These are phyloP conservation scores for Temnothorax rugatulus DNA, from an alignment of 2,888 invertebrate genomes.

Conservation along the genomic window DNA sequence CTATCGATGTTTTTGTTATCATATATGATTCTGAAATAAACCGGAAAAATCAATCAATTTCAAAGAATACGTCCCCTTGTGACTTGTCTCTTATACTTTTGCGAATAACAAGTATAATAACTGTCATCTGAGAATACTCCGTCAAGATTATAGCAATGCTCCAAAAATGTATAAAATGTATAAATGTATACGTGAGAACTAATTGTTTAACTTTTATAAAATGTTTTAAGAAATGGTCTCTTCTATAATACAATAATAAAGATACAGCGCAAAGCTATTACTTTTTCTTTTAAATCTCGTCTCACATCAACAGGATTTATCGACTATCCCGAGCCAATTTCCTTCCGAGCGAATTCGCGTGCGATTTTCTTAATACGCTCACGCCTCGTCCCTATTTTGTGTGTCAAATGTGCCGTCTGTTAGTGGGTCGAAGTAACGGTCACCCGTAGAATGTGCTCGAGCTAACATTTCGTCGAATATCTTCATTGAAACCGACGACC, in stretches of 20 bases:
- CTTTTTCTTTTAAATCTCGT: not conserved
- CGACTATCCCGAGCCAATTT: not conserved
- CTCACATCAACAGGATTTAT: not conserved
- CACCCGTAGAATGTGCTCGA: not conserved
- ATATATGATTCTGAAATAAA: not conserved
- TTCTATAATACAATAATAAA: not conserved
- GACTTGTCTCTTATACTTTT: not conserved
- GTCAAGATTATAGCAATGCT: not conserved
- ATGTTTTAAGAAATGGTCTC: not conserved
- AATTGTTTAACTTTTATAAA: constrained; percentile 1
- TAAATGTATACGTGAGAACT: not conserved
- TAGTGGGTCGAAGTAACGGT: constrained; percentile 49
- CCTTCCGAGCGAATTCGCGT: not conserved
- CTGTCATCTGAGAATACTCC: not conserved
- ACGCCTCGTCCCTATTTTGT: not conserved
- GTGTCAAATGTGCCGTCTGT: not conserved
- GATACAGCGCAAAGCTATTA: not conserved
- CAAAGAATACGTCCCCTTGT: not conserved
- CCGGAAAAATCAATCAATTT: not conserved
- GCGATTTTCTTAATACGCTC: not conserved
- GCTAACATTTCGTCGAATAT: constrained; percentile 28
- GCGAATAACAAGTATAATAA: not conserved
- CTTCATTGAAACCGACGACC: constrained; percentile 2
- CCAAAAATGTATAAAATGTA: not conserved
- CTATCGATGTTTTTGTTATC: not conserved